Percentiles rank a stretch among this genome's conserved stretches.
Evolutionary conservation across 2,113 vertebrate species (phyloP).

Genomic region (Melanerpes aurifrons): DNA sequence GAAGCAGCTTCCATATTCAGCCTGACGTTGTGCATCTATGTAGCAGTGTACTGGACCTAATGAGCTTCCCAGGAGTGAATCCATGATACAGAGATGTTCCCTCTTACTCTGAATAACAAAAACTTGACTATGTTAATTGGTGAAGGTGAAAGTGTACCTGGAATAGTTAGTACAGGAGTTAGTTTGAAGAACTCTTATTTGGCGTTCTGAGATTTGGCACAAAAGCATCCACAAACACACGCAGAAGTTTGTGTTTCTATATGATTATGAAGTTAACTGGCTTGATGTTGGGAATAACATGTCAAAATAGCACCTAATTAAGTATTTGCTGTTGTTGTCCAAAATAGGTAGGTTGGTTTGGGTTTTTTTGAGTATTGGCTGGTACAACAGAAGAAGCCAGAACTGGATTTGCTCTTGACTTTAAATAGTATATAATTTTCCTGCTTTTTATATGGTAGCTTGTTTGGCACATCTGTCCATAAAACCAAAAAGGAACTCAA

Average conservation of each 20-base stretch:
- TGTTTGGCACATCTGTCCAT: background rate
- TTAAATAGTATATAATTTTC: background rate
- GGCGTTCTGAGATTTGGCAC: background rate
- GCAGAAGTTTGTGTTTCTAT: background rate
- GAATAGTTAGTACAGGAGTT: background rate
- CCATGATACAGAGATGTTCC: background rate
- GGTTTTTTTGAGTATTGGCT: background rate
- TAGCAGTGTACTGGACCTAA: background rate
- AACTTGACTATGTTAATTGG: background rate
- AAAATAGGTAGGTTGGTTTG: too few relatives aligned
- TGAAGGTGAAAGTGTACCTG: background rate
- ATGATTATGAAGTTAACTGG: background rate
- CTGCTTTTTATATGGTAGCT: background rate
- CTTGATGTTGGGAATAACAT: background rate
- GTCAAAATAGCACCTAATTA: background rate
- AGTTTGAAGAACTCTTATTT: background rate
- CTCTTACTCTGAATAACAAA: background rate
- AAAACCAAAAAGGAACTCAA: background rate
- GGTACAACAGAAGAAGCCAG: background rate
- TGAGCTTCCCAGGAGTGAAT: background rate
- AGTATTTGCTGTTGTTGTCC: background rate
- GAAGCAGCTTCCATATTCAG: background rate
- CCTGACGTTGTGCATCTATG: background rate
- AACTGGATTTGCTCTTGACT: background rate
- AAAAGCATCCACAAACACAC: background rate